Base-by-base conservation (phyloP, 2,888 invertebrate species). In the Netelia melanura region DNA sequence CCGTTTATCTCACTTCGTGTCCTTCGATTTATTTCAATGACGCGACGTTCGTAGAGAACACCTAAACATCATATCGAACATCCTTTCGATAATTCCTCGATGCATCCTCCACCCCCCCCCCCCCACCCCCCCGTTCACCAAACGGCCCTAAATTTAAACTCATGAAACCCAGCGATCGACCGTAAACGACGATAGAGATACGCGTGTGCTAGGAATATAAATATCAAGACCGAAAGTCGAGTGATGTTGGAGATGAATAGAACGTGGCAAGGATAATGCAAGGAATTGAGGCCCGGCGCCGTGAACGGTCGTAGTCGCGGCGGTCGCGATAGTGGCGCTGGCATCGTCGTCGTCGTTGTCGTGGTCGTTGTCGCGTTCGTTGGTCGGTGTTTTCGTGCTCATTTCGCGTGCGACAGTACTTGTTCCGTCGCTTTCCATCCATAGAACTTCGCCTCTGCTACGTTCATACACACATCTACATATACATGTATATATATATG, bases 331-430 rank as follows among this genome's bases (percentile, higher is more conserved):
- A 52, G 61, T 67, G 61, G 67, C 64, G 23, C 70, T 43, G 54
- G 70, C 72, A 56, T 52, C 71, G 54, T 76, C 75, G 80, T 84
- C 43, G 80, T 80, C 84, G 72, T 76, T 52, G 70, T 80, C 84
- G 72, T 76, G 43, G 70, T 65, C 48, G 48, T 14, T 3, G 0
- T 48, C 48, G 48, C 14, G 64, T 76, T 52, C 65, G 64, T 62
- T 61, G 65, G 48, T 80, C 61, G 68, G 48, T 64, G 21, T 56
- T 56, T 65, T 52, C 23, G 58, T 80, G 44, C 61, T 84, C 71
- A 65, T 48, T 68, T 44, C 21, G 44, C 44, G 21, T 44, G 48
- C 74, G 56, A 56, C 43, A 17, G 54, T 75, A 44, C 62, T 30
- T 64, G 3, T 11, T 23, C 21, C 2, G 75, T 38, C 61, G 3